Evolutionary conservation across 1,140 invertebrate genomes (phyloP), one percentile per base, ranked within the genome.

Genomic region (Stenopsyche tienmushanensis): DNA sequence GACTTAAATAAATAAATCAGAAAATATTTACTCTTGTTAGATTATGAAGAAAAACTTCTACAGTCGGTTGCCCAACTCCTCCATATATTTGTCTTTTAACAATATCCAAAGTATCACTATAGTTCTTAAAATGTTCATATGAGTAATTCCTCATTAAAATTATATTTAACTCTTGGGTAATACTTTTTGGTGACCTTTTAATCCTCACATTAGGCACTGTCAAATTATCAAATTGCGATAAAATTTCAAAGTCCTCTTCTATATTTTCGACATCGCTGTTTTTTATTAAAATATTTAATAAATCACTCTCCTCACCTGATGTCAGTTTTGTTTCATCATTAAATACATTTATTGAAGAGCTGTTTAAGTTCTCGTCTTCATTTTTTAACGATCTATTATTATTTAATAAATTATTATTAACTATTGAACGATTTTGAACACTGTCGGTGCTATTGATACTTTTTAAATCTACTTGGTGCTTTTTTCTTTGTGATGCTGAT

Each of bases 41-140:
- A 71, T 82, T 82, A 60, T 82, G 78, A 62, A 80, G 77, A 62
- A 80, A 75, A 21, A 82, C 80, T 71, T 78, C 74, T 3, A 82
- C 79, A 3, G 77, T 76, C 17, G 80, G 80, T 58, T 80, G 79
- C 60, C 78, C 77, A 25, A 80, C 77, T 1, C 77, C 76, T 29
- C 75, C 76, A 39, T 78, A 76, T 20, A 80, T 78, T 60, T 82
- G 78, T 52, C 80, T 73, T 65, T 82, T 82, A 54, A 74, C 78
- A 39, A 81, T 53, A 47, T 67, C 63, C 39, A 60, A 47, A n/a
- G 41, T 26, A n/a, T 60, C 41, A 13, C 21, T 47, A 3, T 42
- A 60, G 34, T 60, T 45, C 29, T 60, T 42, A 2, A 57, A 17
- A 57, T 21, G 13, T 10, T 57, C 54, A 42, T 42, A 60, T 2